Evolutionary conservation across 2,113 vertebrate genomes (phyloP).

Genomic region (Gracilinanus agilis): DNA sequence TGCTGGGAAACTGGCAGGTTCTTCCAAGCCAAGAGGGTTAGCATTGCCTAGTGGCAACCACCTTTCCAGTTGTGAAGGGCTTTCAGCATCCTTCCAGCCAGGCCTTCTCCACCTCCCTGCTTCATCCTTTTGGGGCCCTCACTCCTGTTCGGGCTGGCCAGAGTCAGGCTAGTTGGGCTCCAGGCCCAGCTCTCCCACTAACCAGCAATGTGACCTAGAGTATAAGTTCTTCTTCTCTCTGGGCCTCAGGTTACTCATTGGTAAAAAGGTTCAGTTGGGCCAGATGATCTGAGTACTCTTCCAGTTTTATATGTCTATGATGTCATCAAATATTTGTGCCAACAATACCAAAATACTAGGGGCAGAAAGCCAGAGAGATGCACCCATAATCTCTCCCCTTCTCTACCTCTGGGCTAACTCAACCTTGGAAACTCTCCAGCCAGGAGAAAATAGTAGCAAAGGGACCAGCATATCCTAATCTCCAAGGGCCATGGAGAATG

Average conservation of each 20-base stretch:
- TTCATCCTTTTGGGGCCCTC: not conserved
- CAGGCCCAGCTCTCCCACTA: not conserved
- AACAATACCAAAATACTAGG: not conserved
- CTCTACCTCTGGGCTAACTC: not conserved
- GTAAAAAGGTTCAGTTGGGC: not conserved
- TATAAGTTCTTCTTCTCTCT: not conserved
- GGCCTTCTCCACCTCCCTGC: not conserved
- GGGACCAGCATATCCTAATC: not conserved
- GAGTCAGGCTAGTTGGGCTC: not conserved
- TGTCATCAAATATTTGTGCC: not conserved
- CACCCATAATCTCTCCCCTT: not conserved
- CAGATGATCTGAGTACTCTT: not conserved
- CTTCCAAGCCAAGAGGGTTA: not conserved
- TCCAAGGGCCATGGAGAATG: not conserved
- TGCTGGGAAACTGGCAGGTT: not conserved
- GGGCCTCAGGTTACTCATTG: not conserved
- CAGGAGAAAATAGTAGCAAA: too few relatives aligned
- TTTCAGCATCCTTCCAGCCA: not conserved
- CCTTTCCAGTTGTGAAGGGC: not conserved
- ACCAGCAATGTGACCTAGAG: not conserved
- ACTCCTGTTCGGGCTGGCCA: not conserved
- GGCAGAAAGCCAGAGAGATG: not conserved
- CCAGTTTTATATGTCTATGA: not conserved
- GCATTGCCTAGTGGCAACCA: not conserved
- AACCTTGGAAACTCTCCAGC: not conserved